These are phyloP conservation scores for Prenolepis imparis DNA, from an alignment of 2,888 invertebrate genomes.

Conservation along the genomic window DNA sequence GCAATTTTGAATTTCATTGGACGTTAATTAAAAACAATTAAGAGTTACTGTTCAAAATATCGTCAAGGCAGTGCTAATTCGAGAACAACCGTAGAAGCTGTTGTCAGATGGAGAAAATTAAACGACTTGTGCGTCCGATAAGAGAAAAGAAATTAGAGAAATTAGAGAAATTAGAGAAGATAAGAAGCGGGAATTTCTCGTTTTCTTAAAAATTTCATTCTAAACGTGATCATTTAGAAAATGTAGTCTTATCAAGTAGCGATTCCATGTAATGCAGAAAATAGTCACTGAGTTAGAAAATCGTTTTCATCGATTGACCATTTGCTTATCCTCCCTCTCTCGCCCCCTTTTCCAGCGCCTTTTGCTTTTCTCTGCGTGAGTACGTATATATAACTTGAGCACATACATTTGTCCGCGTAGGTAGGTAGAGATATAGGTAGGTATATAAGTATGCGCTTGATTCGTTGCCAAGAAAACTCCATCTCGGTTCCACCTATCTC, in stretches of 20 bases:
- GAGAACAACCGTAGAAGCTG: neutral
- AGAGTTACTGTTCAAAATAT: neutral
- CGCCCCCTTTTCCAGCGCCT: neutral
- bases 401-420: constrained; percentile 38
- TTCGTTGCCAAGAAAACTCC: constrained; percentile 74
- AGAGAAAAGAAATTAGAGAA: constrained; percentile 39
- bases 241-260: constrained; percentile 61
- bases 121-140: constrained; percentile 12
- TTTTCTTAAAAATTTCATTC: constrained; percentile 18
- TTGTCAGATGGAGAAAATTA: constrained; percentile 34
- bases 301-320: constrained; percentile 77
- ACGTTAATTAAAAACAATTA: constrained; percentile 9
- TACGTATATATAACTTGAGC: constrained; percentile 20
- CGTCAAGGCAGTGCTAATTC: neutral
- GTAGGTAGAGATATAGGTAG: constrained; percentile 17
- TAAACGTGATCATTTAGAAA: constrained; percentile 37
- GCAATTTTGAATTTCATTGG: neutral
- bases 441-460: constrained; percentile 68
- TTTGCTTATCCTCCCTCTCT: constrained; percentile 29
- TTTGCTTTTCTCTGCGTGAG: neutral
- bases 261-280: constrained; percentile 63
- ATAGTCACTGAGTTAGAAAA: constrained; percentile 75
- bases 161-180: constrained; percentile 36
- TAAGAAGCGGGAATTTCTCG: constrained; percentile 14
- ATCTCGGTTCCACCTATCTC: constrained; percentile 56